Percentiles rank a stretch among this genome's conserved stretches.
These are phyloP conservation scores for Ceyx erithaca DNA, from an alignment of 2,797 vertebrate genomes.

Conservation along the genomic window DNA sequence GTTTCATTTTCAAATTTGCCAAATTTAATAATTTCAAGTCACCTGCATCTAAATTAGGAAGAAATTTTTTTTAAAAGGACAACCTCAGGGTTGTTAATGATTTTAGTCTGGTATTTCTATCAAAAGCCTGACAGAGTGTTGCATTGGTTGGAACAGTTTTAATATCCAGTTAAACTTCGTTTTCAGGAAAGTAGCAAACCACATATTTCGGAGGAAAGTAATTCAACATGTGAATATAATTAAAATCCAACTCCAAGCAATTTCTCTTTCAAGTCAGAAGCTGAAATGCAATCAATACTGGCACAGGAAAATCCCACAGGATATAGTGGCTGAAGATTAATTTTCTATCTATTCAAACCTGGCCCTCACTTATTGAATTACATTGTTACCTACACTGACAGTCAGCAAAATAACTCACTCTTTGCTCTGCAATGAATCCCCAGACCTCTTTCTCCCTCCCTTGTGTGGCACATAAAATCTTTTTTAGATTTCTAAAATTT, in stretches of 20 bases:
- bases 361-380: constrained; percentile 60
- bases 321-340: constrained; percentile 68
- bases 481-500: not conserved
- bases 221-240: constrained; percentile 59
- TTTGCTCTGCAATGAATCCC: constrained; percentile 45
- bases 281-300: constrained; percentile 62
- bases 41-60: not conserved
- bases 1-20: not conserved
- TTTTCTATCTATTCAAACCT: constrained; percentile 73
- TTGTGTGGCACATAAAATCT: not conserved
- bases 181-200: not conserved
- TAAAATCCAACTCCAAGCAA: constrained; percentile 66
- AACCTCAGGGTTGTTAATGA: not conserved
- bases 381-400: constrained; percentile 29
- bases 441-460: constrained; percentile 10
- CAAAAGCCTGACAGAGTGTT: not conserved
- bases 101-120: not conserved
- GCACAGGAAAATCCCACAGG: constrained; percentile 58
- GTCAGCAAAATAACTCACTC: constrained; percentile 57
- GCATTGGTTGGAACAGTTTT: not conserved
- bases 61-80: not conserved
- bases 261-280: constrained; percentile 49
- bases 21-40: not conserved
- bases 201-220: constrained; percentile 41
- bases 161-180: not conserved